Evolutionary conservation across 2,888 invertebrate genomes (phyloP).

Genomic region (Phengaris arion): DNA sequence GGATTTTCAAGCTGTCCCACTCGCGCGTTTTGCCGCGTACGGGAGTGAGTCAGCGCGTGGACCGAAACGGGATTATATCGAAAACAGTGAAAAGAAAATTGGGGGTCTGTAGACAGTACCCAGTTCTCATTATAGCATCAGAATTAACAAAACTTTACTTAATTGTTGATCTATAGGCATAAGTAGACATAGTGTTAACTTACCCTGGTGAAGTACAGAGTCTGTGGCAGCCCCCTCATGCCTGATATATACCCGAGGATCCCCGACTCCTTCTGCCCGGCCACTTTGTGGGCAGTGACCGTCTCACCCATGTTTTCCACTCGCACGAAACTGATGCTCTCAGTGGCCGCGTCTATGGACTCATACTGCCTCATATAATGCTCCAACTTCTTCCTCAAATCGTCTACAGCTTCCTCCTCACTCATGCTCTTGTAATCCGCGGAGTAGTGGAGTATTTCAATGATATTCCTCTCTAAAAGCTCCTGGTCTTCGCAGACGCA

Average conservation of each 20-base stretch:
- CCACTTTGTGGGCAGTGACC: constrained; percentile 84
- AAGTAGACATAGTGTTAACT: constrained; percentile 51
- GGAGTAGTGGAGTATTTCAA: constrained; percentile 90
- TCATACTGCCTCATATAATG: constrained; percentile 92
- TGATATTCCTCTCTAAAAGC: constrained; percentile 70
- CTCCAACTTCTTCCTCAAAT: constrained; percentile 88
- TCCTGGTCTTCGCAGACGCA: constrained; percentile 90
- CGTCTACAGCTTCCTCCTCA: constrained; percentile 86
- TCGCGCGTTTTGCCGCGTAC: too few species aligned
- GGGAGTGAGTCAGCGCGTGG: too few species aligned
- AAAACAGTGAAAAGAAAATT: too few species aligned
- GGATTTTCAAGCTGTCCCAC: too few species aligned
- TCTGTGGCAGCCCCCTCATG: constrained; percentile 89
- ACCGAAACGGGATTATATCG: too few species aligned
- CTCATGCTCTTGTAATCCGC: constrained; percentile 92
- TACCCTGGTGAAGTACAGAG: constrained; percentile 94
- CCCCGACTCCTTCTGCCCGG: constrained; percentile 89
- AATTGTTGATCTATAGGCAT: neutral
- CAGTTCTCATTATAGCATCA: too few species aligned
- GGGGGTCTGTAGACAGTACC: too few species aligned
- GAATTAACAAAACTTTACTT: too few species aligned
- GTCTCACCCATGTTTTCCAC: constrained; percentile 81
- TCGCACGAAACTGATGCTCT: constrained; percentile 74
- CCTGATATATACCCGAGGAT: constrained; percentile 94
- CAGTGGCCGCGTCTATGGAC: constrained; percentile 83